Evolutionary conservation across 2,113 vertebrate genomes (phyloP), one percentile per base, ranked within the genome.

Genomic region (Mesoclemmys tuberculata): DNA sequence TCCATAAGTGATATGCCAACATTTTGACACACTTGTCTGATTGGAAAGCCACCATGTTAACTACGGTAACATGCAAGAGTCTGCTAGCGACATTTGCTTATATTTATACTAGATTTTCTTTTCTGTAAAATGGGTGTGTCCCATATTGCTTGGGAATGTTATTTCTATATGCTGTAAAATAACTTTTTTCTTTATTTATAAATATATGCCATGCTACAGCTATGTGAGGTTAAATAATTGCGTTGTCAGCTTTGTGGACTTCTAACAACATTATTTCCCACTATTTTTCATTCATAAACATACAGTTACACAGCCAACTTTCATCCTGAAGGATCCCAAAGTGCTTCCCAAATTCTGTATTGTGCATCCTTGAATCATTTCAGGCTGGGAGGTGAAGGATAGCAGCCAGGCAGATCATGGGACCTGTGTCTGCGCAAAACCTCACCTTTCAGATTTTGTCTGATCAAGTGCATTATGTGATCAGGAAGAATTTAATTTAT

Each of bases 261-360:
- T n/a, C 6, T 87, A 71, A 80, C 87, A 83, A 71, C 54, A 58
- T 19, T 10, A n/a, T 71, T 54, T 24, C 26, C 3, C 55, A 38
- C n/a, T 71, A 35, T 3, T 82, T 31, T 0, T 52, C 56, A 81
- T 93, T 91, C 94, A 97, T 92, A 89, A 92, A 75, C 83, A 91
- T 74, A 89, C 95, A 75, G 24, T 0, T 35, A 61, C 81, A 46
- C 10, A 26, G 41, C 38, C 38, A 93, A 81, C 87, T 90, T 94
- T 94, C 80, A 77, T 61, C 54, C 38, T 38, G 4, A 14, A 1
- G 49, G 4, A 13, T 94, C 89, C 89, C 26, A 49, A 93, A 58
- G 89, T 92, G 22, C 38, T 46, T 75, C 41, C 41, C 22, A 44
- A 46, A 46, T 75, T 75, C 24, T 75, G 4, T 26, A 75, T 38